Conservation (phyloP, 2,113 vertebrate species). For the Urocynchramus pylzowi region DNA sequence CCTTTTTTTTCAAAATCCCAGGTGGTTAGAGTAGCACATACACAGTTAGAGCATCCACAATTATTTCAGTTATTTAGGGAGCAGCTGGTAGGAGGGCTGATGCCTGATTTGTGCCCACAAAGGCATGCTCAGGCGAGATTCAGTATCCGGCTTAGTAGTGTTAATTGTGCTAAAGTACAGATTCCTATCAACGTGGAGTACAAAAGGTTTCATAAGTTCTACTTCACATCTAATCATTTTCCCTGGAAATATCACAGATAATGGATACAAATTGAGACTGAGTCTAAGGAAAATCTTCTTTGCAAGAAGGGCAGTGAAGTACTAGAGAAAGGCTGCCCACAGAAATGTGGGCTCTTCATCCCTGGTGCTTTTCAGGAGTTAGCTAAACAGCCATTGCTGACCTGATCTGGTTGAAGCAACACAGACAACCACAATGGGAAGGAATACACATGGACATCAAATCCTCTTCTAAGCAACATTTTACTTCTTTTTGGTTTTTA, state of each 20-base stretch:
- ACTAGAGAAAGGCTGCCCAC: neutral
- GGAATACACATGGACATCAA: neutral
- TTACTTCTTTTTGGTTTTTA: neutral
- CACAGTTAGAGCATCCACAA: neutral
- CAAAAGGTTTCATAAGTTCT: neutral
- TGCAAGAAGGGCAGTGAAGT: neutral
- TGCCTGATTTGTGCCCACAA: neutral
- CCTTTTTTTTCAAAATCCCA: conserved; percentile 1
- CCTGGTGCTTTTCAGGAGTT: neutral
- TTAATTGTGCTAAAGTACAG: neutral
- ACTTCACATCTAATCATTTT: neutral
- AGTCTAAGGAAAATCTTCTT: neutral
- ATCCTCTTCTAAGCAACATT: neutral
- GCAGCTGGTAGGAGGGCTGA: neutral
- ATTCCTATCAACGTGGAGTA: neutral
- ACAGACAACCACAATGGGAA: neutral
- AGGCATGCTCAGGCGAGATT: neutral
- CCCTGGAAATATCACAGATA: neutral
- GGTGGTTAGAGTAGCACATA: neutral
- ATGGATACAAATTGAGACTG: neutral
- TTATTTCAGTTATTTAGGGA: neutral
- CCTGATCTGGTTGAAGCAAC: neutral
- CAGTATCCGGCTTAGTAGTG: rapidly evolving
- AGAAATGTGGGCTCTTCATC: neutral
- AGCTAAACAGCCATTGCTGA: neutral